Percentiles rank a stretch among this genome's conserved stretches.
Evolutionary conservation across 92 coral and sea anemone species (phyloP).

Genomic region (Pocillopora meandrina): DNA sequence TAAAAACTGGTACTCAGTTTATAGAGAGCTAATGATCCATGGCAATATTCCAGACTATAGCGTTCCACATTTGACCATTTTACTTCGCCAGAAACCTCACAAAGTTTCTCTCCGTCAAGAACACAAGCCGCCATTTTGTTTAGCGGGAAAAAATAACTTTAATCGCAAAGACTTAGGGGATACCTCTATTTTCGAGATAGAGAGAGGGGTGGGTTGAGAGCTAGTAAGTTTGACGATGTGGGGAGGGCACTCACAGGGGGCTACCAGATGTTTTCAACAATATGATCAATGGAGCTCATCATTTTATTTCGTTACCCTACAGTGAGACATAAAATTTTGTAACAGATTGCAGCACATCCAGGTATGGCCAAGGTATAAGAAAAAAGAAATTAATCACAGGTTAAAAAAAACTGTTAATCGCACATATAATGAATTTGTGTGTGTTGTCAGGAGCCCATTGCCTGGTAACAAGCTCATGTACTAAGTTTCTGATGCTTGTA

Average conservation of each 20-base stretch:
- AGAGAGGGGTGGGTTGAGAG: neutral
- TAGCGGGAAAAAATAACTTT: constrained; percentile 16
- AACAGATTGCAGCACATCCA: too few species aligned
- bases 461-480: too few species aligned
- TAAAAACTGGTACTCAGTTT: constrained; percentile 25
- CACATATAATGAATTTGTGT: too few species aligned
- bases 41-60: neutral
- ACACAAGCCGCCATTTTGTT: constrained; percentile 50
- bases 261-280: too few species aligned
- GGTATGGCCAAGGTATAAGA: too few species aligned
- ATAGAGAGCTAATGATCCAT: constrained; percentile 41
- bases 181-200: neutral
- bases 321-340: neutral
- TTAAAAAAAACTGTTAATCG: too few species aligned
- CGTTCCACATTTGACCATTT: constrained; percentile 55
- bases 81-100: constrained; percentile 58
- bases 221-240: too few species aligned
- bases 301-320: too few species aligned
- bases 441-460: too few species aligned
- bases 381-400: too few species aligned
- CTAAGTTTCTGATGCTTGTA: too few species aligned
- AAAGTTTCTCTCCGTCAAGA: constrained; percentile 33
- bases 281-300: too few species aligned
- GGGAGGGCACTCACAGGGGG: neutral
- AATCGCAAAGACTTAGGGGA: constrained; percentile 21